Evolutionary conservation across 1,140 invertebrate species (phyloP), one percentile per base, ranked within the genome.

Genomic region (Drosophila ogumai): DNA sequence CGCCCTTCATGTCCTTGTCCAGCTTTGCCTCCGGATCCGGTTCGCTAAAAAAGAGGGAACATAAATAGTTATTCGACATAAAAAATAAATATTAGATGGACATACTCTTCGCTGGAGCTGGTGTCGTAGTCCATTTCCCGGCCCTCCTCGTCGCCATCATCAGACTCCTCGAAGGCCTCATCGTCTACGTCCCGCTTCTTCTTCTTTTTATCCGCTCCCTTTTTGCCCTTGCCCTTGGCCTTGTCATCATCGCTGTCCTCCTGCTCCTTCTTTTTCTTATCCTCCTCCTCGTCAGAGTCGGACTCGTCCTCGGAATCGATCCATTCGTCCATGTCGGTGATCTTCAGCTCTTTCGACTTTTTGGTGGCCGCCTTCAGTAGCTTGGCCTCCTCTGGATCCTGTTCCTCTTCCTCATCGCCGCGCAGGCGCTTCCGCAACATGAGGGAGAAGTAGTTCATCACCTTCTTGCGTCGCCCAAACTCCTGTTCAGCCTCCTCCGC

Each of bases 401-500:
- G 96, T 17, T 95, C 94, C 19, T 97, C 97, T 9, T 95, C 95
- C 72, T 97, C 96, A 52, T 98, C 97, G 50, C 97, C 97, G 61
- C 96, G 95, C 79, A 98, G 94, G 44, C 97, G 94, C 91, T 98
- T 98, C 44, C 96, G 95, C 80, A 97, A 95, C 98, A 99, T 99
- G 12, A 99, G 94, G 13, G 96, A 96, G 91, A 99, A 99, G 92
- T 96, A 98, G 94, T 99, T 99, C 93, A 99, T 95, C 13, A 98
- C 97, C 92, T 98, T 98, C 92, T 99, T 98, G 41, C 99, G 94
- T 86, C 98, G 96, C 82, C 95, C 97, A 92, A 99, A 99, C 92
- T 99, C 97, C 88, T 99, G 96, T 93, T 99, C 99, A 1, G 98
- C 99, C 93, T 99, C 98, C 93, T 99, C 98, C 1, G 97, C 97